Conservation (phyloP, 2,113 vertebrate genomes). For the Notarius quadriscutis region DNA sequence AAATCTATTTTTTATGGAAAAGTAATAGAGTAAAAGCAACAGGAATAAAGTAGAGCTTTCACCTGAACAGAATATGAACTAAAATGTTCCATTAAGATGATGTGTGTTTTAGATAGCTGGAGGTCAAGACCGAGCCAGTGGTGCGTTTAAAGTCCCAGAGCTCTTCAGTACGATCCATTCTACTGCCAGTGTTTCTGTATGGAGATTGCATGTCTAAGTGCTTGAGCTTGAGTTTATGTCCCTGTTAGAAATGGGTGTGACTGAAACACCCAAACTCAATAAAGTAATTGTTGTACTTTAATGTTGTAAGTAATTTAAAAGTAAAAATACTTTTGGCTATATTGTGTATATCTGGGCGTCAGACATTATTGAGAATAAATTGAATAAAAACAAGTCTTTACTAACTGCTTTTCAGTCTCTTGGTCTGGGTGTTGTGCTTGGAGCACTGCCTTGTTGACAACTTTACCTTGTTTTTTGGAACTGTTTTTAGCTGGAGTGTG, state of each 20-base stretch:
- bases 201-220: neutral
- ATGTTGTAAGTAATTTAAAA: no score
- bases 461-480: slow-evolving; percentile 8
- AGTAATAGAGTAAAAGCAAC: neutral
- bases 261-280: neutral
- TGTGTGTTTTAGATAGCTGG: slow-evolving; percentile 34
- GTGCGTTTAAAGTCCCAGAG: neutral
- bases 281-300: no score
- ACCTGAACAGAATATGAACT: neutral
- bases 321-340: neutral
- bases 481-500: slow-evolving; percentile 8
- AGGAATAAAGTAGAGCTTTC: neutral
- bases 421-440: slow-evolving; percentile 26
- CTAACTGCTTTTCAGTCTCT: neutral
- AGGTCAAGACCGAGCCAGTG: slow-evolving; percentile 6
- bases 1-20: neutral
- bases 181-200: neutral
- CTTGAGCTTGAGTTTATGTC: neutral
- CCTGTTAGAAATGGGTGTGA: neutral
- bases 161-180: neutral
- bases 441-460: slow-evolving; percentile 21
- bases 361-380: neutral
- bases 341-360: neutral
- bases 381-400: neutral
- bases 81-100: slow-evolving; percentile 8